Percentiles rank a stretch among this genome's conserved stretches.
These are phyloP conservation scores for Apis laboriosa DNA, from an alignment of 1,140 invertebrate genomes.

Conservation along the genomic window DNA sequence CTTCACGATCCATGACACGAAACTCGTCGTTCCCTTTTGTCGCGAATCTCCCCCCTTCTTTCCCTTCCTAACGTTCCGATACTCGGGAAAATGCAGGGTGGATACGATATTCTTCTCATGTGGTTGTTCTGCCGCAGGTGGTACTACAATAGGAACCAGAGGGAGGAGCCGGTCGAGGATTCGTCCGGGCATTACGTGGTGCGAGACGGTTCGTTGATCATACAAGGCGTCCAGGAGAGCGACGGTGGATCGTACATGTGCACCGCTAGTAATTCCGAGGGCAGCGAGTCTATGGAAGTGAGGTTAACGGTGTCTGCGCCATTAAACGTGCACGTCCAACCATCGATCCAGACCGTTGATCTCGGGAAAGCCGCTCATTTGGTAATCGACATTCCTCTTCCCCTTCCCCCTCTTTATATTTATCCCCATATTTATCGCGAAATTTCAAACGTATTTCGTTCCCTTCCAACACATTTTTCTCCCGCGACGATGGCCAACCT, in stretches of 20 bases:
- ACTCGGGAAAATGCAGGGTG: not conserved
- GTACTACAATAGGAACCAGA: conserved; percentile 79
- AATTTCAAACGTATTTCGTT: too few species aligned
- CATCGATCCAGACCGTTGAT: conserved; percentile 82
- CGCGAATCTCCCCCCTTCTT: too few species aligned
- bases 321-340: conserved; percentile 82
- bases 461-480: not conserved
- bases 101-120: not conserved
- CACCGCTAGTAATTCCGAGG: conserved; percentile 83
- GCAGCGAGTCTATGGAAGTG: conserved; percentile 83
- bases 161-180: conserved; percentile 81
- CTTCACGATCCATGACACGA: not conserved
- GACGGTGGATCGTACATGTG: conserved; percentile 82
- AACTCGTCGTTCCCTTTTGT: not conserved
- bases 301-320: conserved; percentile 81
- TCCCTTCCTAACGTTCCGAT: not conserved
- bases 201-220: conserved; percentile 81
- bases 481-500: not conserved
- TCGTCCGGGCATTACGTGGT: conserved; percentile 78
- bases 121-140: conserved; percentile 73
- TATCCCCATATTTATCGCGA: too few species aligned
- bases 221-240: conserved; percentile 80
- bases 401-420: too few species aligned
- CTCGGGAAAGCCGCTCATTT: conserved; percentile 82
- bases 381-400: conserved; percentile 74